Percentiles rank a stretch among this genome's conserved stretches.
Evolutionary conservation across 2,113 vertebrate species (phyloP).

Genomic region (Tapirus terrestris): DNA sequence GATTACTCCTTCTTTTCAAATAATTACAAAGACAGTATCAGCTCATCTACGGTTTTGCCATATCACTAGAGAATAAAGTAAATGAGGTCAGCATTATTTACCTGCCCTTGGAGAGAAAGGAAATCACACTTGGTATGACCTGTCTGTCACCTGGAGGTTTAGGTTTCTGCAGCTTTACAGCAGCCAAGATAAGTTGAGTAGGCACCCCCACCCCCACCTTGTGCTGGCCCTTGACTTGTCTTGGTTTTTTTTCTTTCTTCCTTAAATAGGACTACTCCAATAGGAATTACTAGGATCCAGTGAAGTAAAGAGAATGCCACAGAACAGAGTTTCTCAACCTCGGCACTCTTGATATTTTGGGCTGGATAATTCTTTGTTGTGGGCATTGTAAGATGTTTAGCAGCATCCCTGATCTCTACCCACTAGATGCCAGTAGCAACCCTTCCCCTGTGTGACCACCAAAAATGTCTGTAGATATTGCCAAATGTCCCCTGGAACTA

Average conservation of each 20-base stretch:
- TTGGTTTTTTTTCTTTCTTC: neutral
- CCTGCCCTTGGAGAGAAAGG: slow-evolving; percentile 38
- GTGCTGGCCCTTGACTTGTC: neutral
- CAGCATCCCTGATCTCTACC: neutral
- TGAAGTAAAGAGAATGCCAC: neutral
- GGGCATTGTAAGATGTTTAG: neutral
- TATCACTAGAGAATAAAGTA: slow-evolving; percentile 55
- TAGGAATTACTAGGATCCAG: neutral
- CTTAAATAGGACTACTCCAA: neutral
- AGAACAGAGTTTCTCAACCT: neutral
- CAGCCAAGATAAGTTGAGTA: slow-evolving; percentile 1
- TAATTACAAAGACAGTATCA: slow-evolving; percentile 56
- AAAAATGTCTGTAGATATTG: neutral
- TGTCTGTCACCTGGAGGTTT: slow-evolving; percentile 16
- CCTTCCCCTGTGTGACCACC: neutral
- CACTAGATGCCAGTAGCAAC: neutral
- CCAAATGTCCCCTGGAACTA: neutral
- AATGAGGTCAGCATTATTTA: slow-evolving; percentile 42
- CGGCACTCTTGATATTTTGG: neutral
- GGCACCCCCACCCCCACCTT: neutral
- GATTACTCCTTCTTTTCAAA: slow-evolving; percentile 57
- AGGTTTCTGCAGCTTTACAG: neutral
- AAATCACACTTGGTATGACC: slow-evolving; percentile 37
- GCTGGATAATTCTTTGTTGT: neutral
- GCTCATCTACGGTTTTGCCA: slow-evolving; percentile 42